Evolutionary conservation across 2,888 invertebrate genomes (phyloP).

Genomic region (Hirtodrosophila trivittata): DNA sequence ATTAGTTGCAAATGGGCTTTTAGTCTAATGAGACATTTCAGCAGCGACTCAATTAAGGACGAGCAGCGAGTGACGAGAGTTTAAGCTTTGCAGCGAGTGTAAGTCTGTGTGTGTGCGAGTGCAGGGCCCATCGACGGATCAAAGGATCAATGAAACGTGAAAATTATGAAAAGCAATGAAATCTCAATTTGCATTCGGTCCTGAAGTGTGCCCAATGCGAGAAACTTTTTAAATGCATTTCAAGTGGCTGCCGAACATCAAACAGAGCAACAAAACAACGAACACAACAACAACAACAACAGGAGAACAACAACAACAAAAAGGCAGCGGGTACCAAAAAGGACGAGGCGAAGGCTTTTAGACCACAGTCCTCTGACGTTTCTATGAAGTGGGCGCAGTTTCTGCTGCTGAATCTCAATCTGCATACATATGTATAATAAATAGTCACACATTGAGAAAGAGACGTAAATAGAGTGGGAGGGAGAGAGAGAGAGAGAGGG

Average conservation of each 20-base stretch:
- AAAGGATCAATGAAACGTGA: slow-evolving; percentile 57
- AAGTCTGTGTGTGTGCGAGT: not conserved
- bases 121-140: slow-evolving; percentile 30
- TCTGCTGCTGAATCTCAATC: slow-evolving; percentile 19
- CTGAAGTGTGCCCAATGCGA: slow-evolving; percentile 36
- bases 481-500: not conserved
- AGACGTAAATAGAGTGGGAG: too few relatives aligned
- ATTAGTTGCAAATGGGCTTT: slow-evolving; percentile 69
- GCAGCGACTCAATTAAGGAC: slow-evolving; percentile 7
- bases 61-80: slow-evolving; percentile 6
- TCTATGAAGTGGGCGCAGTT: slow-evolving; percentile 60
- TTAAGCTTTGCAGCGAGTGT: not conserved
- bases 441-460: slow-evolving; percentile 38
- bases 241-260: slow-evolving; percentile 71
- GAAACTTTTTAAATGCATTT: slow-evolving; percentile 67
- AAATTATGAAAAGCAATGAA: slow-evolving; percentile 23
- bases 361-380: slow-evolving; percentile 47
- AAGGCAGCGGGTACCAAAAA: slow-evolving; percentile 42
- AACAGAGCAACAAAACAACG: slow-evolving; percentile 32
- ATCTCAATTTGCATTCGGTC: slow-evolving; percentile 47
- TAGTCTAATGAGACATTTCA: slow-evolving; percentile 65
- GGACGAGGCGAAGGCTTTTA: slow-evolving; percentile 68
- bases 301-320: slow-evolving; percentile 4
- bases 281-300: not conserved
- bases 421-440: slow-evolving; percentile 48